phyloP scores from a whole-genome alignment of 2,888 invertebrate species.

The Yponomeuta sedellus region DNA sequence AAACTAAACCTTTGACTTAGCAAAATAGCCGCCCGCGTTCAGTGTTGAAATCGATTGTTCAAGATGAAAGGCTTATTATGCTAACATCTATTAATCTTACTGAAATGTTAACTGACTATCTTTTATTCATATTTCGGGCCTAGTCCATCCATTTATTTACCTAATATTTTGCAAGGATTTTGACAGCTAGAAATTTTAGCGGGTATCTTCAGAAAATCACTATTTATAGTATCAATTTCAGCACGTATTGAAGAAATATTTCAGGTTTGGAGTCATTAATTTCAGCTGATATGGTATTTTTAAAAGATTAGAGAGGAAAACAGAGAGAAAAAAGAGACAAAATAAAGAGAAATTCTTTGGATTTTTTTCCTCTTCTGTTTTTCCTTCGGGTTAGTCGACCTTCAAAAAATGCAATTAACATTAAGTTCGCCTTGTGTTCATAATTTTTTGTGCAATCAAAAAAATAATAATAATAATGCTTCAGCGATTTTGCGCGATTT shows the following conservation, averaged over 20 bases:
- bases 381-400: no score
- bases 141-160: neutral
- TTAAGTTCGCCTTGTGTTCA: no score
- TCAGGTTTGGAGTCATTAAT: no score
- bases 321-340: no score
- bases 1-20: neutral
- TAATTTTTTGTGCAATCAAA: no score
- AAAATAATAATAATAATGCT: no score
- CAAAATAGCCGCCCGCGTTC: neutral
- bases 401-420: no score
- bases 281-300: no score
- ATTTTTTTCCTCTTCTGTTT: no score
- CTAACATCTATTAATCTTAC: neutral
- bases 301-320: no score
- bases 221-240: neutral
- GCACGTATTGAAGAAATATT: neutral
- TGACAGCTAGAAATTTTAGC: neutral
- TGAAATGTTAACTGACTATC: neutral
- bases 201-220: neutral
- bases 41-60: constrained; percentile 8
- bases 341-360: no score
- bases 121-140: neutral
- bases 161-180: neutral
- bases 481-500: no score
- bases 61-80: neutral